Percentiles rank a stretch among this genome's conserved stretches.
Evolutionary conservation across 2,888 invertebrate species (phyloP).

Genomic region (Agriopis aurantiaria): DNA sequence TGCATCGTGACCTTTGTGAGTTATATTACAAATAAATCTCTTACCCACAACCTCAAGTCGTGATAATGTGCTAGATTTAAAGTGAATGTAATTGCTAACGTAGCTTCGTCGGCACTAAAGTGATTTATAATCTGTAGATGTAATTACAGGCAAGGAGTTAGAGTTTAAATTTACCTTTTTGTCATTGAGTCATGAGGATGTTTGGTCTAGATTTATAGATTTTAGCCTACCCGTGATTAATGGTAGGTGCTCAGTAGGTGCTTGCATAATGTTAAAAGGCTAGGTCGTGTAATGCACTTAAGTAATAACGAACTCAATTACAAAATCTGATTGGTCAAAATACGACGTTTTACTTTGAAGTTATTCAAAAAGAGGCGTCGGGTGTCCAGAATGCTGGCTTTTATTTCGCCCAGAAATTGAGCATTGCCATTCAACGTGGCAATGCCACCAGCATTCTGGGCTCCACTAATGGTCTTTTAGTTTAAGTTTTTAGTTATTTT

Average conservation of each 20-base stretch:
- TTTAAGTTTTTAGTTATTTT: too few species aligned
- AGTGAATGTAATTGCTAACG: conserved; percentile 36
- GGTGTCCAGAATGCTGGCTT: too few species aligned
- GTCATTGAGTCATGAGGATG: conserved; percentile 32
- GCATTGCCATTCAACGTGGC: too few species aligned
- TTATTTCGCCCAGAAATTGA: too few species aligned
- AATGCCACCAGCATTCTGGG: too few species aligned
- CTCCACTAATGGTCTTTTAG: too few species aligned
- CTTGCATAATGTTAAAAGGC: conserved; percentile 27
- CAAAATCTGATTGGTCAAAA: too few species aligned
- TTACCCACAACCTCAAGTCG: conserved; percentile 30
- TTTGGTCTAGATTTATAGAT: conserved; percentile 21
- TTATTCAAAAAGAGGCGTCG: too few species aligned
- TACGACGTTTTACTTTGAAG: too few species aligned
- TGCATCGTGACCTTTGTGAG: conserved; percentile 1
- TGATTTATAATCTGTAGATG: conserved; percentile 26
- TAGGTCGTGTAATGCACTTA: conserved; percentile 20
- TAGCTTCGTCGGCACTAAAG: conserved; percentile 17
- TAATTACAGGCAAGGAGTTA: conserved; percentile 27
- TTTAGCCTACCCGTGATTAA: conserved; percentile 18
- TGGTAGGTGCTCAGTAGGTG: conserved; percentile 10
- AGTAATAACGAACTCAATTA: conserved; percentile 6
- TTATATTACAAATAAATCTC: conserved; percentile 1
- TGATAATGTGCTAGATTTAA: conserved; percentile 36
- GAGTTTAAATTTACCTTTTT: conserved; percentile 13